Base-by-base conservation (phyloP, 2,113 vertebrate genomes). In the Phoxinus phoxinus region DNA sequence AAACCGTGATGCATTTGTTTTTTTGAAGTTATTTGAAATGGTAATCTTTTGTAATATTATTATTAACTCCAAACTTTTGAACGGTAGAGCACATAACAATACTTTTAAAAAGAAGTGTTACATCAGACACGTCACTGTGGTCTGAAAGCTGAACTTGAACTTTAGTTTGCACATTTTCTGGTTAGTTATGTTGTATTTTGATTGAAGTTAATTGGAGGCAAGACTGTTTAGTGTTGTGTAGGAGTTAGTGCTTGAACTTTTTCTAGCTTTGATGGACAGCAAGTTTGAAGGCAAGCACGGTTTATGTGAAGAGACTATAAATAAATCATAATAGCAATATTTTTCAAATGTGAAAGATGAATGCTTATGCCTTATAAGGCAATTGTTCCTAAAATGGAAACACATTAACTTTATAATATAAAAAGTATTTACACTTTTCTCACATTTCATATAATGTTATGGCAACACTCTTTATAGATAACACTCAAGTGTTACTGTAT, bases 321-420 rank as follows among this genome's bases (percentile, higher is more conserved):
- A 81, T 44, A 48, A 78, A 32, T 30, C 63, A 30, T 48, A 41
- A 41, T 37, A 37, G 1, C 37, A 41, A 41, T 9, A 41, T 41
- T 41, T 41, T 35, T 35, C 35, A 35, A 35, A 35, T 41, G 37
- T 41, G 7, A 41, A 41, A 41, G 7, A 41, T 41, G 8, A 8
- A 41, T 41, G 37, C 35, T 35, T 35, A 5, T 35, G 37, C 37
- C 37, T 41, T 41, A 41, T 13, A 35, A 80, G 41, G n/a, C 21
- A 65, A 80, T 46, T 63, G 23, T 63, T 17, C 17, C 8, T 27
- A 65, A 80, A 80, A 80, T 80, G 41, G 78, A 80, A 80, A 65
- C 37, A 9, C 15, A 65, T 27, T 44, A 63, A 80, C 15, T 65
- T 35, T 58, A 56, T 25, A n/a, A 37, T 17, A 61, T 13, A 79